A percentile compares a stretch with the other conserved stretches of the same genome.
phyloP scores from a whole-genome alignment of 2,888 invertebrate genomes.

The Apodemia duryi region DNA sequence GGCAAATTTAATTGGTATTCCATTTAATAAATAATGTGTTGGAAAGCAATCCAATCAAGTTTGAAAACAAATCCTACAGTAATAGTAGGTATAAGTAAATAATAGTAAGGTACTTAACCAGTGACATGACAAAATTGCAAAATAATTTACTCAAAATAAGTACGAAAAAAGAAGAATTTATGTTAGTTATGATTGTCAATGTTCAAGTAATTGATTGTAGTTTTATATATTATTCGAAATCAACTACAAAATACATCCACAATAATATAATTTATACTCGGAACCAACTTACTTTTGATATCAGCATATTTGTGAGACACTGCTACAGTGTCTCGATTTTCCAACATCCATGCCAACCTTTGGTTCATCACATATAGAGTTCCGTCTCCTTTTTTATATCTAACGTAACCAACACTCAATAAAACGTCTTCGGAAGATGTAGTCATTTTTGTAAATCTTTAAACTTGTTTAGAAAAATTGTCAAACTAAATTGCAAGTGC shows the following conservation, averaged over 20 bases:
- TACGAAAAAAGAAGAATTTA: too few relatives aligned
- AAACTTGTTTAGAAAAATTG: constrained; percentile 15
- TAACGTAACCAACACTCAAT: constrained; percentile 93
- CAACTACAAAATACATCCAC: neutral
- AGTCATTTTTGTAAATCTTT: constrained; percentile 77
- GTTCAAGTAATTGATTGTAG: too few relatives aligned
- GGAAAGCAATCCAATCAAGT: too few relatives aligned
- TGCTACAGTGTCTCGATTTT: constrained; percentile 93
- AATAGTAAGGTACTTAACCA: too few relatives aligned
- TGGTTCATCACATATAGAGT: constrained; percentile 97
- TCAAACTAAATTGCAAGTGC: constrained; percentile 15
- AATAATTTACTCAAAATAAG: too few relatives aligned
- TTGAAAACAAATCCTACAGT: too few relatives aligned
- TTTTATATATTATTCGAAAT: too few relatives aligned
- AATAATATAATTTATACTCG: neutral
- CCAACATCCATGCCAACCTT: constrained; percentile 97
- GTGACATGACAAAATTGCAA: too few relatives aligned
- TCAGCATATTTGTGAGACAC: constrained; percentile 96
- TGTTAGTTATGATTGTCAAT: too few relatives aligned
- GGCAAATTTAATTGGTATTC: too few relatives aligned
- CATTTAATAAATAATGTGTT: too few relatives aligned
- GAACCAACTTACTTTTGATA: constrained; percentile 90
- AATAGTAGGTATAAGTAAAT: too few relatives aligned
- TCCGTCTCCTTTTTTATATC: constrained; percentile 97
- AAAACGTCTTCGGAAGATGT: constrained; percentile 97